phyloP scores from a whole-genome alignment of 2,888 invertebrate genomes.

The Lasius fuliginosus region DNA sequence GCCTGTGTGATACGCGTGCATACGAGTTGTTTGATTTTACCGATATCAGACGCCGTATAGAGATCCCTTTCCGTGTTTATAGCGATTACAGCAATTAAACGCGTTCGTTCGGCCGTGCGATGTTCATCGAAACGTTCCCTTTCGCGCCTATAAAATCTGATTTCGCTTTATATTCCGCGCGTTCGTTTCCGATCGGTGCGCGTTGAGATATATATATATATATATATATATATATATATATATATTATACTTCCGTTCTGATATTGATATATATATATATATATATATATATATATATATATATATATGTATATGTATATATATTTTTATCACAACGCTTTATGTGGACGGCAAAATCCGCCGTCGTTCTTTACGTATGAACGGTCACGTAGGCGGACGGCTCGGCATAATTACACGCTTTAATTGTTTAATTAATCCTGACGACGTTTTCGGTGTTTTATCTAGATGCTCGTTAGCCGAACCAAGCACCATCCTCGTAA shows the following conservation, averaged over 20 bases:
- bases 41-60: neutral
- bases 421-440: conserved; percentile 85
- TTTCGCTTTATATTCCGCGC: conserved; percentile 3
- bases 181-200: conserved; percentile 10
- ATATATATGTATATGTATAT: neutral
- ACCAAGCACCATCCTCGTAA: conserved; percentile 37
- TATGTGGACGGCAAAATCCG: conserved; percentile 8
- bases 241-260: neutral
- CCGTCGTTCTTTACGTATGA: conserved; percentile 38
- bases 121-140: neutral
- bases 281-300: neutral
- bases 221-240: no score
- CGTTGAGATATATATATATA: conserved; percentile 1
- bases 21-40: neutral
- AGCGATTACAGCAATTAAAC: conserved; percentile 37
- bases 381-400: conserved; percentile 59
- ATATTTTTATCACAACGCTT: conserved; percentile 16
- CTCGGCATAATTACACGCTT: conserved; percentile 80
- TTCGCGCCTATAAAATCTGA: conserved; percentile 32
- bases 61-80: neutral
- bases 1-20: neutral
- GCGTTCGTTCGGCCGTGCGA: neutral
- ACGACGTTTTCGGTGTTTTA: conserved; percentile 82
- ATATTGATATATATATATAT: neutral
- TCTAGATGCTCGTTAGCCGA: conserved; percentile 82